A percentile compares a stretch with the other conserved stretches of the same genome.
Evolutionary conservation across 2,888 invertebrate species (phyloP).

Genomic region (Hoplodrina blanda): DNA sequence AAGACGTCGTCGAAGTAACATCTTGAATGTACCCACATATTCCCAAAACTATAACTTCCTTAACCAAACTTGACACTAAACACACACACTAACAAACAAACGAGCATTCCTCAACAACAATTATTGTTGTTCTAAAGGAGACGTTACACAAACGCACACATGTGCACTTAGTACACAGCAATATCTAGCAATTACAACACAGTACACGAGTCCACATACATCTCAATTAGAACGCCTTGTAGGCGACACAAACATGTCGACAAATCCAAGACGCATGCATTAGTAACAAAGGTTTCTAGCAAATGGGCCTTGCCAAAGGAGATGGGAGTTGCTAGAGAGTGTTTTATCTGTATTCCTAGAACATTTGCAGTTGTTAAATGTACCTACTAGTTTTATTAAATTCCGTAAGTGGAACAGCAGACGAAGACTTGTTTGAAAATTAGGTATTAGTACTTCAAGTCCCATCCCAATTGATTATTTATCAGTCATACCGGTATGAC

Average conservation of each 20-base stretch:
- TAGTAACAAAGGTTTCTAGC: conserved; percentile 34
- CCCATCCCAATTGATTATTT: no score
- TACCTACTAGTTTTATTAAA: no score
- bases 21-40: neutral
- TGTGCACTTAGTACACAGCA: conserved; percentile 6
- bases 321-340: neutral
- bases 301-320: conserved; percentile 27
- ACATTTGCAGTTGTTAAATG: neutral
- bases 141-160: conserved; percentile 1
- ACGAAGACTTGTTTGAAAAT: no score
- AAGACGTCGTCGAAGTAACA: neutral
- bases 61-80: neutral
- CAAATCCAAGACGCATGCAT: conserved; percentile 49
- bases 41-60: conserved; percentile 1
- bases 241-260: conserved; percentile 41
- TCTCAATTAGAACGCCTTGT: conserved; percentile 53
- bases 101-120: conserved; percentile 5
- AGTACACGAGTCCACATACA: conserved; percentile 36
- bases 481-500: no score
- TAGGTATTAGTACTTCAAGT: no score
- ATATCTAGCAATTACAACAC: conserved; percentile 31
- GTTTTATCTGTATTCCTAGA: conserved; percentile 1
- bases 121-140: conserved; percentile 22
- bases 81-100: conserved; percentile 11
- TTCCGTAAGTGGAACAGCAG: no score